Base-by-base conservation (phyloP, 2,888 invertebrate species). In the Nymphalis c-album region DNA sequence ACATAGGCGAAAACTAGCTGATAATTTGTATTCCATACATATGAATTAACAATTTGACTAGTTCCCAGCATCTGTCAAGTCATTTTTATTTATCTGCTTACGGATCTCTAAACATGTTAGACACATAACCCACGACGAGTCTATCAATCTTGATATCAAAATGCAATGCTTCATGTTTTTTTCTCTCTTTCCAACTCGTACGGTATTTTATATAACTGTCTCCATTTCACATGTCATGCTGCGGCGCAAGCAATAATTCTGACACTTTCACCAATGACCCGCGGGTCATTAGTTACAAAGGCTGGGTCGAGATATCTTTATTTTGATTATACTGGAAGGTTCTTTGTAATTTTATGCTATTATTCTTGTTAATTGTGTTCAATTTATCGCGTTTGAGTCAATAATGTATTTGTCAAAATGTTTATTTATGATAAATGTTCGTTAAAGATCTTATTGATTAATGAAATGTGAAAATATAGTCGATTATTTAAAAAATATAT, bases 241-340 rank as follows among this genome's bases (percentile, higher is more conserved):
- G 75, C 76, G 70, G 76, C 71, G 71, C 78, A 78, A 80, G 80
- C 76, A 78, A 81, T 81, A 84, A 84, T 83, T 83, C 85, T 78
- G 84, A 78, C 86, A 87, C 89, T 89, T 88, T 90, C 89, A 77
- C 87, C 79, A 70, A 58, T 78, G 81, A 76, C 82, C 81, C 76
- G 72, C 72, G 77, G 75, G 82, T 82, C 83, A 82, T 83, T 83
- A 77, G 80, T 83, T 78, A 83, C 75, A 78, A 82, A 75, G 81
- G 79, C 80, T 71, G 73, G 72, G 69, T 76, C 71, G 73, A 63
- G 73, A 80, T 75, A 75, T 74, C 80, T 84, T 71, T 77, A 75
- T 76, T 66, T 67, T 31, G 50, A 60, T 63, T 57, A 50, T 63
- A 51, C 65, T 60, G 65, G 20, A 59, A 55, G 60, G 48, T 51